phyloP scores from a whole-genome alignment of 2,797 vertebrate genomes.

The Peromyscus melanophrys region DNA sequence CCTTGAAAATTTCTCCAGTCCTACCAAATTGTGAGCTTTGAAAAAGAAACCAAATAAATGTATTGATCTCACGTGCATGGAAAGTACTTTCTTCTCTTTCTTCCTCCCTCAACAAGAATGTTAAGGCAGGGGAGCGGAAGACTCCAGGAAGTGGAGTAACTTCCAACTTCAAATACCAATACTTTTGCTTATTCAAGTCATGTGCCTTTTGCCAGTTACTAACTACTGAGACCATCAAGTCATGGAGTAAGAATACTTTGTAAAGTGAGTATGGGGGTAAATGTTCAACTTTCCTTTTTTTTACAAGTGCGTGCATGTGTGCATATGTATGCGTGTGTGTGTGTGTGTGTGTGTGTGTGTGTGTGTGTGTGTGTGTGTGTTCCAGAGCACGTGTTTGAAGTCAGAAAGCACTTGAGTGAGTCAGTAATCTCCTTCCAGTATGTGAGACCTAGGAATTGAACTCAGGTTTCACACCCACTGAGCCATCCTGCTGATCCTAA shows the following conservation, averaged over 20 bases:
- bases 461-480: not conserved
- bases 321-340: rapidly evolving
- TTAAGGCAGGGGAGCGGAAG: not conserved
- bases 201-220: not conserved
- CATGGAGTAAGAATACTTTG: not conserved
- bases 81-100: not conserved
- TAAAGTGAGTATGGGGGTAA: not conserved
- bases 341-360: not conserved
- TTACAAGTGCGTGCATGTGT: not conserved
- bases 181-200: not conserved
- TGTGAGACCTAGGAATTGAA: not conserved
- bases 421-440: too few species aligned
- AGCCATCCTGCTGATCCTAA: not conserved
- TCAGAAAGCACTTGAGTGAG: not conserved
- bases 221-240: not conserved
- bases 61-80: not conserved
- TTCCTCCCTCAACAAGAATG: not conserved
- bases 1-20: not conserved
- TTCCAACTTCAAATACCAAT: not conserved
- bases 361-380: not conserved
- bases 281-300: not conserved
- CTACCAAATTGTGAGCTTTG: not conserved
- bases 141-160: not conserved
- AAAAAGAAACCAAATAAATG: not conserved
- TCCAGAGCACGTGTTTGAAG: not conserved